Base-by-base conservation (phyloP, 1,140 invertebrate genomes). In the Zaprionus gabonicus region DNA sequence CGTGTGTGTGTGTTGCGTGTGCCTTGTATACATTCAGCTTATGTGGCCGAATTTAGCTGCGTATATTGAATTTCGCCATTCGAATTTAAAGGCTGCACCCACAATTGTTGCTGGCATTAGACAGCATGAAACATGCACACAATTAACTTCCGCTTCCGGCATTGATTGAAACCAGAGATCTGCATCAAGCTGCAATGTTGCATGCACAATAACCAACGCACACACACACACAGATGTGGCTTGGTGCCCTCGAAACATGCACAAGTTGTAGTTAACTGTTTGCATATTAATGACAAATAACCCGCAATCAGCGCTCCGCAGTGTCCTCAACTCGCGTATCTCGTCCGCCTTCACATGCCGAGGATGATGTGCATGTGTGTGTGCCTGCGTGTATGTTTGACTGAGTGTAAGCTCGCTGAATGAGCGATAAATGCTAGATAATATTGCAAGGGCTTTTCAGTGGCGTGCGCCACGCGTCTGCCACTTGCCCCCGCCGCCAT, bases 211-310 rank as follows among this genome's bases (percentile, higher is more conserved):
- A 78, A 65, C 58, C 71, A 66, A 13, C 49, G 9, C 57, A 46
- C 44, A 44, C 66, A 66, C 66, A 72, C 34, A 17, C 44, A 66
- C 49, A 44, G 10, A 36, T 38, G 25, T 36, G 28, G 44, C 25
- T 53, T 63, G 63, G 31, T 38, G 31, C 10, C 34, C 44, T 41
- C 53, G 31, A 7, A 53, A 36, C 62, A 71, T 49, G 74, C 38
- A 53, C 58, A 69, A 65, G 67, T 63, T 53, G 70, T 71, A 78
- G 82, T 71, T 76, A 88, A 88, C 84, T 88, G 84, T 88, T 88
- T 88, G 84, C 84, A 87, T 87, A 87, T 87, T 87, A 87, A 87
- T 80, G 84, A 84, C 81, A 87, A 88, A 84, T 88, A 87, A 74
- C 74, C 74, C 74, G 65, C 74, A 71, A 88, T 78, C 74, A 81